Percentiles rank a stretch among this genome's conserved stretches.
Conservation (phyloP, 2,797 vertebrate genomes). For the Anas bahamensis region DNA sequence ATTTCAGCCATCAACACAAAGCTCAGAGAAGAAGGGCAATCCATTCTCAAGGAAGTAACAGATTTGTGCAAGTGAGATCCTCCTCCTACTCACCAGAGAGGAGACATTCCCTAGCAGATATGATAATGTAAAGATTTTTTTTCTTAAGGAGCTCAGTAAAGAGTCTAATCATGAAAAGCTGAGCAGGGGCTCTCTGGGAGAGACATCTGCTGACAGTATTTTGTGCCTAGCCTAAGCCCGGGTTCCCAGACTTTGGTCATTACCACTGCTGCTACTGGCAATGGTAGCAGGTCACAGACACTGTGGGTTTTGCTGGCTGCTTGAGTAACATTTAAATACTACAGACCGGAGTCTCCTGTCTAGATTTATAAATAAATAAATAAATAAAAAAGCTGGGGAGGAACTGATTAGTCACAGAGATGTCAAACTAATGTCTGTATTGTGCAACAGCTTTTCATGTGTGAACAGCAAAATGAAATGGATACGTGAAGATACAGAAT, state of each 20-base stretch:
- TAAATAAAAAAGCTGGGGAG: background rate
- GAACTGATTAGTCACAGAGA: constrained; percentile 34
- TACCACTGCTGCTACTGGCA: constrained; percentile 1
- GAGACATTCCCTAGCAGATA: constrained; percentile 8
- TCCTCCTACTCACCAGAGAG: constrained; percentile 20
- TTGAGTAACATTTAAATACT: background rate
- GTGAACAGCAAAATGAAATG: background rate
- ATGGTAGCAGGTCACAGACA: background rate
- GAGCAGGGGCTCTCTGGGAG: constrained; percentile 3
- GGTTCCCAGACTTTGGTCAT: constrained; percentile 35
- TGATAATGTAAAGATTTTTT: background rate
- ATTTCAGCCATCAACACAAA: constrained; percentile 49
- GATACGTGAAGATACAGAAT: background rate
- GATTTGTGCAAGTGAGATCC: constrained; percentile 7
- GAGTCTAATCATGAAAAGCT: background rate
- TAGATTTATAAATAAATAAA: background rate
- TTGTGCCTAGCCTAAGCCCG: constrained; percentile 6
- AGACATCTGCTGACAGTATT: constrained; percentile 24
- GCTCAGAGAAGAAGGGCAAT: constrained; percentile 50
- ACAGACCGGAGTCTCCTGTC: constrained; percentile 5
- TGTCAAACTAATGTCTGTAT: background rate
- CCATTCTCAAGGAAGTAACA: constrained; percentile 21
- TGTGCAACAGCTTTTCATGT: background rate
- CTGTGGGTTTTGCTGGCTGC: constrained; percentile 25
- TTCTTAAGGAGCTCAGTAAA: background rate